Evolutionary conservation across 2,797 vertebrate genomes (phyloP), one percentile per base, ranked within the genome.

Genomic region (Myripristis jacobus): DNA sequence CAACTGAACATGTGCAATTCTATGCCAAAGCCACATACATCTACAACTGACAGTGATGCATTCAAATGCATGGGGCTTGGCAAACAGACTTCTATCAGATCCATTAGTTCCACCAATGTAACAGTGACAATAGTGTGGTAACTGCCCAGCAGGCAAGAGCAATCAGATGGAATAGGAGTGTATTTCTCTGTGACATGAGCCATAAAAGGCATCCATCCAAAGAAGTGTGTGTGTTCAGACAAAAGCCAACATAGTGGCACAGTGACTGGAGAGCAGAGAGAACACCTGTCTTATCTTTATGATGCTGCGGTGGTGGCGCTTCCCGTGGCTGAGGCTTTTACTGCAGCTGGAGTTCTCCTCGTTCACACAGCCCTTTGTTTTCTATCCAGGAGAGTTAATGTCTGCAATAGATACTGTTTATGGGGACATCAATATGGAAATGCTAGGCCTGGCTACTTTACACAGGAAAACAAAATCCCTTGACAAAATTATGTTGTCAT

Each of bases 211-310:
- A 87, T 79, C 79, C 87, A 92, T 88, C 87, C 86, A 86, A 59
- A 66, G 47, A 81, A 70, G 81, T 80, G 59, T 75, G 53, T 66
- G 60, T 77, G 80, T 77, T 83, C 71, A 77, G 66, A 88, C 80
- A 86, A 83, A 87, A 88, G 81, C 79, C 74, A 73, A 76, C 75
- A 79, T 67, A 36, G 58, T 65, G 53, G 73, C 68, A 67, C 80
- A 83, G 71, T 75, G 83, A 82, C 83, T 87, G 63, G 75, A 83
- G 76, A 79, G 67, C 75, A 68, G 61, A 69, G 76, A 82, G 80
- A 90, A 81, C 78, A 83, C 76, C 75, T 75, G 83, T 83, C 86
- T 92, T 88, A 91, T 93, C 88, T 92, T 93, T 90, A 92, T 53
- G 85, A 84, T 74, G 62, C 81, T 48, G 76, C 51, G 3, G 61